These are phyloP conservation scores for Chloroceryle inda DNA, from an alignment of 2,797 vertebrate species.

Conservation along the genomic window DNA sequence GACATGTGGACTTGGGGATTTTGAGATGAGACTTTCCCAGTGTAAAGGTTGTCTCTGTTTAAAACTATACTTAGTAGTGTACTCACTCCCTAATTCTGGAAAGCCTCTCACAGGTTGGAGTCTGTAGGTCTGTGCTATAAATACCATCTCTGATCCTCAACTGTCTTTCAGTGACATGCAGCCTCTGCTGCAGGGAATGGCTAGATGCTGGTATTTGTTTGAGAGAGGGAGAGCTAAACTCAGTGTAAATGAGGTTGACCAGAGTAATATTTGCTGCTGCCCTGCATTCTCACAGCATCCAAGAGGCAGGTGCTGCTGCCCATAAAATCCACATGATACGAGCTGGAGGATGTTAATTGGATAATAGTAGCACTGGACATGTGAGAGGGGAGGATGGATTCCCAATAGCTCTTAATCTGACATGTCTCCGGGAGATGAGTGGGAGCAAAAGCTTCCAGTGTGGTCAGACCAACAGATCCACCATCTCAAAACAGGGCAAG, in stretches of 20 bases:
- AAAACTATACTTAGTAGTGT: conserved; percentile 27
- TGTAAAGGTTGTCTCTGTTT: conserved; percentile 51
- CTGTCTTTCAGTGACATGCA: conserved; percentile 18
- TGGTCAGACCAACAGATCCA: neutral
- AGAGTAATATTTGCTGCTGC: neutral
- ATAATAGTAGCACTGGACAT: neutral
- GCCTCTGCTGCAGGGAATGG: neutral
- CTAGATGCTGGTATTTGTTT: neutral
- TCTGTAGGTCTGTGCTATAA: conserved; percentile 61
- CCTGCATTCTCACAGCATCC: neutral
- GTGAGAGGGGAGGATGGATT: neutral
- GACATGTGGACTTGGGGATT: neutral
- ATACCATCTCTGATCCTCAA: conserved; percentile 49
- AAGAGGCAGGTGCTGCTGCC: neutral
- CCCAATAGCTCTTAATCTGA: neutral
- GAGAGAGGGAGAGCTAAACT: neutral
- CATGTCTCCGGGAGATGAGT: neutral
- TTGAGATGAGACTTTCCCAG: too few species aligned
- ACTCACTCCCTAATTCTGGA: conserved; percentile 59
- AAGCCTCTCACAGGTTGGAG: conserved; percentile 55
- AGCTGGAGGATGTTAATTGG: neutral
- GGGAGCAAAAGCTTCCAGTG: neutral
- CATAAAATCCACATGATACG: neutral
- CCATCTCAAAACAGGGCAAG: neutral
- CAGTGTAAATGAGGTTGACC: neutral